Evolutionary conservation across 2,797 vertebrate genomes (phyloP), one percentile per base, ranked within the genome.

Genomic region (Agapornis canus): DNA sequence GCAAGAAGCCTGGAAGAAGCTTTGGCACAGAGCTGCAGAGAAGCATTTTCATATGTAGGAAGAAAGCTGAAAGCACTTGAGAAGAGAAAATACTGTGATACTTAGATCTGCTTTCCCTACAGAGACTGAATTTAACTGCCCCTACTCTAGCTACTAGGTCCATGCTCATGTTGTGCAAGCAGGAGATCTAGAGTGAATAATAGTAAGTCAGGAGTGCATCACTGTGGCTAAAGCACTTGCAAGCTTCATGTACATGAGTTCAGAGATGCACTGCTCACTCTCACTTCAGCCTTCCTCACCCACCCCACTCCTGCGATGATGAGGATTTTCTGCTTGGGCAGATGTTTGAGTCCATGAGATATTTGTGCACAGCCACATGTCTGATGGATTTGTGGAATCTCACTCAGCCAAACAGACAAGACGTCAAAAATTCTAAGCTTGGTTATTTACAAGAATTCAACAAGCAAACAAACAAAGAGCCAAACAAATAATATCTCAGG

Each of bases 221-320:
- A 21, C 19, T 11, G n/a, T 25, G 5, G 17, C 15, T 49, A 75
- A 80, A 82, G 5, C 35, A n/a, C 51, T 78, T 25, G 3, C 39
- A 43, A 82, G 4, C 11, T 77, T 80, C 21, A 64, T 6, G 11
- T 35, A 21, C 19, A 17, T 23, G 9, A 49, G 11, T 49, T 63
- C 57, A 82, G 40, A 78, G 23, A 31, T 18, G 11, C 17, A 49
- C 39, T 75, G 3, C 21, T 15, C 32, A 17, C 11, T 42, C 20
- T 68, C 10, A 43, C 12, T 40, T 86, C 42, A 69, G n/a, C 9
- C 17, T 79, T 72, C n/a, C 29, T 83, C 63, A 69, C 5, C 5
- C 12, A n/a, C 4, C 3, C 2, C 4, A 13, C 4, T 20, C 42
- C 5, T 2, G 22, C 10, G 1, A 25, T 22, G 15, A 29, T 54